These are phyloP conservation scores for Arrhamphus sclerolepis DNA, from an alignment of 2,797 vertebrate species.

Conservation along the genomic window DNA sequence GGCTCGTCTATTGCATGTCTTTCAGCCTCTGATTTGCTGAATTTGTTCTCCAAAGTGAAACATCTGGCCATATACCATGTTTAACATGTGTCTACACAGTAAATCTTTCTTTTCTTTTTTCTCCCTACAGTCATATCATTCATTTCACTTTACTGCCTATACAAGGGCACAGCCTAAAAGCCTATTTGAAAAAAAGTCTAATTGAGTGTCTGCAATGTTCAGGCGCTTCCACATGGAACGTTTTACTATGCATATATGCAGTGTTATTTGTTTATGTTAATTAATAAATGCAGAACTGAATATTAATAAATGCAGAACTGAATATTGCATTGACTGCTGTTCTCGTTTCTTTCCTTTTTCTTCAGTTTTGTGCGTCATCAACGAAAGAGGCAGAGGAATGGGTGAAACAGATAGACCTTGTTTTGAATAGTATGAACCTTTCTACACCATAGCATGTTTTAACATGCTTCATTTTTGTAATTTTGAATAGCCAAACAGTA, in stretches of 20 bases:
- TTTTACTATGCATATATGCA: conserved; percentile 69
- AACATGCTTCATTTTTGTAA: too few relatives aligned
- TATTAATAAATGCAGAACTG: conserved; percentile 57
- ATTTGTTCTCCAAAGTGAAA: conserved; percentile 15
- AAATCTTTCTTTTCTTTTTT: too few relatives aligned
- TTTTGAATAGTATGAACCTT: conserved; percentile 86
- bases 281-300: conserved; percentile 58
- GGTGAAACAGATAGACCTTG: conserved; percentile 92
- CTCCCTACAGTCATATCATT: conserved; percentile 33
- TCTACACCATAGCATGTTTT: conserved; percentile 1
- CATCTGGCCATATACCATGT: conserved; percentile 7
- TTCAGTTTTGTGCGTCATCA: conserved; percentile 92
- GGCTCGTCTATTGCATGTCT: not conserved
- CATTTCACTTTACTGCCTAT: conserved; percentile 53
- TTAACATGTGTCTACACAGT: too few relatives aligned
- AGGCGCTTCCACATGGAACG: conserved; percentile 54
- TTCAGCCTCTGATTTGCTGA: not conserved
- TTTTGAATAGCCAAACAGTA: too few relatives aligned
- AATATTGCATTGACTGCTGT: conserved; percentile 56
- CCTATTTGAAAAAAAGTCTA: conserved; percentile 49
- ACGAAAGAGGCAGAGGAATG: conserved; percentile 93
- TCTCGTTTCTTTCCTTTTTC: conserved; percentile 57
- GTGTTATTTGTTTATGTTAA: conserved; percentile 76
- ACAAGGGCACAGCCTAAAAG: conserved; percentile 32
- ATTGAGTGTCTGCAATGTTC: conserved; percentile 57